These are phyloP conservation scores for Astyanax mexicanus DNA, from an alignment of 2,797 vertebrate genomes.

Conservation along the genomic window DNA sequence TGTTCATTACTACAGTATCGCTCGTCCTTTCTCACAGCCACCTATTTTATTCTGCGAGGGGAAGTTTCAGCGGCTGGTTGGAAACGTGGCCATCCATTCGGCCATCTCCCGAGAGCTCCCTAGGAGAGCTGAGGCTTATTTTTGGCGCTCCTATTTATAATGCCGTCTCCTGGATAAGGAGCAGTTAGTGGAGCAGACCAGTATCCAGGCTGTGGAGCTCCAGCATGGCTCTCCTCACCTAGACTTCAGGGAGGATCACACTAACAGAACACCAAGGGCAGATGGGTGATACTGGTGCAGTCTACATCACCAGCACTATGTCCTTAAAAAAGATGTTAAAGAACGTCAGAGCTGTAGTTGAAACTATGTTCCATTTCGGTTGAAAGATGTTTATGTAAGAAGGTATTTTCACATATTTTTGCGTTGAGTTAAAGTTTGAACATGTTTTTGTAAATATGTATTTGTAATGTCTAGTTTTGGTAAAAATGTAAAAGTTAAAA, in stretches of 20 bases:
- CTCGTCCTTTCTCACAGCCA: conserved; percentile 11
- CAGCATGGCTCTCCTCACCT: conserved; percentile 29
- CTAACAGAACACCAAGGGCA: conserved; percentile 2
- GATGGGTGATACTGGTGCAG: no score
- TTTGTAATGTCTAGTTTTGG: no score
- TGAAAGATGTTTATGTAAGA: no score
- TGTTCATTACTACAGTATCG: neutral
- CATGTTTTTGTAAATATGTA: no score
- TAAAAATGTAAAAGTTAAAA: no score
- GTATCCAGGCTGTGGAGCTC: conserved; percentile 70
- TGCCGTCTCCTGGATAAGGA: conserved; percentile 62
- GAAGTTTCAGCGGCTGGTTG: conserved; percentile 46
- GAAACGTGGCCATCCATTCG: conserved; percentile 72
- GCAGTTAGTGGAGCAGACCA: conserved; percentile 64
- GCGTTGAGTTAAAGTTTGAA: no score
- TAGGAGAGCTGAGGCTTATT: conserved; percentile 76
- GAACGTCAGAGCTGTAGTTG: no score
- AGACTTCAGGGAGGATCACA: neutral
- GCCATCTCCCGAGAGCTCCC: conserved; percentile 73
- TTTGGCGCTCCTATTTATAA: conserved; percentile 79
- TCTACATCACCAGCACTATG: no score
- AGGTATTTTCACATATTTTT: no score
- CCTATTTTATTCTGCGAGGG: conserved; percentile 33
- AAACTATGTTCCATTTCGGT: no score
- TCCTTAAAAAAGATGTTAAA: no score